Base-by-base conservation (phyloP, 1,140 invertebrate species). In the Ridgeia piscesae region DNA sequence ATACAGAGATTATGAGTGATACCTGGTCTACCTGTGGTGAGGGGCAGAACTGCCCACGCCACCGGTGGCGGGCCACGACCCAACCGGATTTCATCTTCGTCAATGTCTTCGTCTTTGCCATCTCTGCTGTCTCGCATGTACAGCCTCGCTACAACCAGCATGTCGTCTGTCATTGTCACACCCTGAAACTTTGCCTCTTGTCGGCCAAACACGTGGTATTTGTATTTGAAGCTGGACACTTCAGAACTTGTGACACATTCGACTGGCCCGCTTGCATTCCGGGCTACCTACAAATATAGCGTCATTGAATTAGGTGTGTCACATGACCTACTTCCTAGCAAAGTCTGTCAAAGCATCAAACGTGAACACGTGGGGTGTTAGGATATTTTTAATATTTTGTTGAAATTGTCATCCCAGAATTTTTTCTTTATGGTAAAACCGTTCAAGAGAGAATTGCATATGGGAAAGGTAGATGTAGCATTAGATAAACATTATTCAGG, bases 181-280 rank as follows among this genome's bases (percentile, higher is more conserved):
- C 95, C 94, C 89, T 94, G 93, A 92, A 96, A 96, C 27, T 94
- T 94, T 48, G 95, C 95, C 93, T 96, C 95, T 92, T 95, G 95
- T 94, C 95, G 95, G 14, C 95, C 95, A 93, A 95, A 96, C 9
- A 95, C 93, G 92, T 96, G 95, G 92, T 95, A 96, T 50, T 94
- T 93, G 93, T 94, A 93, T 92, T 95, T 95, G 93, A 95, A 96
- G 92, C 95, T 95, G 42, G 95, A 95, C 89, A 93, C 93, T n/a
- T 95, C 95, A 91, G 94, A 94, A 27, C 94, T 95, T 88, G 95
- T 96, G 93, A 94, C 95, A 93, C 94, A 95, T 33, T 94, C 95
- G 34, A 96, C 95, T 91, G 95, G 95, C 91, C 95, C 94, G 90
- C 94, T 95, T 8, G 93, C 93, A 58, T 95, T 95, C 92, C 95